phyloP scores from a whole-genome alignment of 2,888 invertebrate species.

The Drosophila rubida region DNA sequence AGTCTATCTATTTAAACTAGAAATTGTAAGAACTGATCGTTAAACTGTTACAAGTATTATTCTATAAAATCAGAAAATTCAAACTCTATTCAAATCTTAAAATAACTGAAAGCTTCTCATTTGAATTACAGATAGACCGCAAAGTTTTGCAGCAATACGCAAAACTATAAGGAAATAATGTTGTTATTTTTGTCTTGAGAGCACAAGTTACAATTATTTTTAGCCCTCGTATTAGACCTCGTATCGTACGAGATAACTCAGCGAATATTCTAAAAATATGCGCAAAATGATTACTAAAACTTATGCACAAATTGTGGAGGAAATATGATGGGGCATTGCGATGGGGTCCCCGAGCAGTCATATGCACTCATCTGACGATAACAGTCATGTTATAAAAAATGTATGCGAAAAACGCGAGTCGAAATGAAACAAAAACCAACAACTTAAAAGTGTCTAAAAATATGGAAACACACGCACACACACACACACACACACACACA shows the following conservation, averaged over 20 bases:
- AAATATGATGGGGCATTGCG: background rate
- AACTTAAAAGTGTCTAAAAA: conserved; percentile 51
- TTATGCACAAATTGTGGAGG: background rate
- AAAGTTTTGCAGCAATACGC: too few species aligned
- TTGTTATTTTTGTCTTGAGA: background rate
- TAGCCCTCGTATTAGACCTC: background rate
- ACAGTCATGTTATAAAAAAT: conserved; percentile 34
- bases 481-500: conserved; percentile 10
- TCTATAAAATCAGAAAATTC: too few species aligned
- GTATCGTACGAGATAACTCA: background rate
- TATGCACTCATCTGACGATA: conserved; percentile 64
- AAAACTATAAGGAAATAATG: background rate
- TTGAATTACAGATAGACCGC: too few species aligned
- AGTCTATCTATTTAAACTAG: too few species aligned
- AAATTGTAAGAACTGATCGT: too few species aligned
- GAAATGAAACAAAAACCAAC: background rate
- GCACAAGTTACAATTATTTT: background rate
- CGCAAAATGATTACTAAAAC: background rate
- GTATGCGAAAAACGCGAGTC: conserved; percentile 21
- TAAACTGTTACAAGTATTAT: too few species aligned
- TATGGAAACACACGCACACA: conserved; percentile 22
- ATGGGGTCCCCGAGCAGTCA: conserved; percentile 49
- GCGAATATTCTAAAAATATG: background rate
- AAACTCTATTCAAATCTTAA: too few species aligned
- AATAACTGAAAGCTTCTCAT: too few species aligned